Base-by-base conservation (phyloP, 2,113 vertebrate genomes). In the Thunnus maccoyii region DNA sequence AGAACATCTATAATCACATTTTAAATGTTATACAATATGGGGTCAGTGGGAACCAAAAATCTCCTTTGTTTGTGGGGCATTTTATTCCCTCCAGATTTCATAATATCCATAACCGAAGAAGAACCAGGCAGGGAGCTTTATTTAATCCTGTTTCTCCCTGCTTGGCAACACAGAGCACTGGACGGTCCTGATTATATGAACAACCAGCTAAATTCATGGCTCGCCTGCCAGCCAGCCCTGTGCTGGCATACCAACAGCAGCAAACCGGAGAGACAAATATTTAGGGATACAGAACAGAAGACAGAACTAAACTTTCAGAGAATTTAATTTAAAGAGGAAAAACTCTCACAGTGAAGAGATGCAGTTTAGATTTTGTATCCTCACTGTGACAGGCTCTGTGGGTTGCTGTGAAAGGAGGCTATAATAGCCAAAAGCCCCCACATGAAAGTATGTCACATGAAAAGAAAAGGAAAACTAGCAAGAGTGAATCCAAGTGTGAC, bases 401-500 rank as follows among this genome's bases (percentile, higher is more conserved):
- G 55, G 55, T 74, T 41, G 76, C 67, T 68, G 69, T 84, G 78
- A 68, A 27, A 18, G 36, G 51, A 41, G 1, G 47, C 51, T 17
- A 65, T 44, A 78, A 74, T 46, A 44, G 51, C 36, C 68, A 81
- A 71, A 78, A 82, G 55, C 27, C n/a, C 44, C 36, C 20, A 55
- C 13, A 15, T 46, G 63, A 70, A 83, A 60, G 78, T 58, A 85
- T 88, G 80, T 76, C 44, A 66, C 48, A 63, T 67, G 52, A 88
- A 81, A 85, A 65, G 46, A 83, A 87, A 50, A 60, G 57, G 22
- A 47, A 78, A 82, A 85, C 77, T 85, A 85, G 52, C 71, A 75
- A 63, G 72, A 87, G 48, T 60, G 50, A 86, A 91, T 76, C 47
- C 51, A 51, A 75, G 79, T 83, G 82, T 90, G 90, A 93, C 82